Percentiles rank a stretch among this genome's conserved stretches.
phyloP scores from a whole-genome alignment of 1,140 invertebrate species.

The Teleogryllus occipitalis region DNA sequence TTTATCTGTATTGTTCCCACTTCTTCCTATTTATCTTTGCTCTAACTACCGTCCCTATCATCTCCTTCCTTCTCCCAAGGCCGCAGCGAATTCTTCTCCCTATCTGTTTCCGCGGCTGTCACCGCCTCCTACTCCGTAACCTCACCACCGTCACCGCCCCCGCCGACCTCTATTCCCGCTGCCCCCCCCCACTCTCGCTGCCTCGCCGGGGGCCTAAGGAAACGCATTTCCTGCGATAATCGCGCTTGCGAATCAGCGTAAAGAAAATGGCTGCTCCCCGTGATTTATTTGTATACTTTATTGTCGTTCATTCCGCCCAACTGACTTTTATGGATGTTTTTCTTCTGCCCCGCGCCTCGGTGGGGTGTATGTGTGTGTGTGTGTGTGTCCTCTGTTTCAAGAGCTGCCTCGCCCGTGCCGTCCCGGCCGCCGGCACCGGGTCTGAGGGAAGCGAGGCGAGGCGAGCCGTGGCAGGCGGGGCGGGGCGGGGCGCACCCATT shows the following conservation, averaged over 20 bases:
- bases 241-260: conserved; percentile 30
- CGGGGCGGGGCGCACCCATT: not conserved
- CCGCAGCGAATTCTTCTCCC: no score
- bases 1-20: no score
- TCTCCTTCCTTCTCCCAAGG: no score
- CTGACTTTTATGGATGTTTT: conserved; percentile 36
- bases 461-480: no score
- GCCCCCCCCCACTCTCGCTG: not conserved
- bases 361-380: not conserved
- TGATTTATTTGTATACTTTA: conserved; percentile 37
- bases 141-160: not conserved
- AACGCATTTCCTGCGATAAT: conserved; percentile 29
- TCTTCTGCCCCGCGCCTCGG: not conserved
- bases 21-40: no score
- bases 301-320: conserved; percentile 35
- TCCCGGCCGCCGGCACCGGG: no score
- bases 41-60: no score
- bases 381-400: not conserved
- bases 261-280: conserved; percentile 30
- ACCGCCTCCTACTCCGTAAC: not conserved
- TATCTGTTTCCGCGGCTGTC: no score
- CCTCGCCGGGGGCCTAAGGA: conserved; percentile 10
- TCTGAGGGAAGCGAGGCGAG: no score
- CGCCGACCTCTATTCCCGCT: not conserved
- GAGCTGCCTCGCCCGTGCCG: not conserved